Percentiles rank a stretch among this genome's conserved stretches.
phyloP scores from a whole-genome alignment of 2,113 vertebrate species.

The Numenius arquata region DNA sequence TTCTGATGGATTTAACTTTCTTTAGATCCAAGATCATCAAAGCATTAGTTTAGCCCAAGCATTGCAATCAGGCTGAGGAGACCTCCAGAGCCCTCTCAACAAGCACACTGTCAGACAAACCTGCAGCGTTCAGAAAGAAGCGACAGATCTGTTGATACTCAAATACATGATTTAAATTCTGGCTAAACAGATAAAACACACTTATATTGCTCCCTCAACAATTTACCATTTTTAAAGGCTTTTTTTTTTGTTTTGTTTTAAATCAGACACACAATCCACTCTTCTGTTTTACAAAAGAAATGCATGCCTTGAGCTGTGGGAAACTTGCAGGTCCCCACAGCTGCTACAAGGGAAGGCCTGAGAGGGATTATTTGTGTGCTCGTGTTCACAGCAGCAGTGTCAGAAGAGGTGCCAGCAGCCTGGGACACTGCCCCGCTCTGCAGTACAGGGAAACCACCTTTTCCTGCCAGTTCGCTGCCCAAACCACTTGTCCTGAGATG shows the following conservation, averaged over 20 bases:
- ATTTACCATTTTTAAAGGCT: neutral
- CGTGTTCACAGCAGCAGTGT: fast-evolving
- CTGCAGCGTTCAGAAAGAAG: fast-evolving
- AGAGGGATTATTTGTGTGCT: fast-evolving
- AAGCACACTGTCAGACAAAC: neutral
- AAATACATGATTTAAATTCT: fast-evolving
- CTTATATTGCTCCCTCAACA: fast-evolving
- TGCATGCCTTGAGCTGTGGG: fast-evolving
- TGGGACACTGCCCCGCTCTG: no score
- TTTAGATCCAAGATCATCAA: neutral
- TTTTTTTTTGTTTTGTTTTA: neutral
- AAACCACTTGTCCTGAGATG: neutral
- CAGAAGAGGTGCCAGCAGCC: neutral
- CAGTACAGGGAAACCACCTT: neutral
- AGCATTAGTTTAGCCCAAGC: neutral
- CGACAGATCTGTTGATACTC: neutral
- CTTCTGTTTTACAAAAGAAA: fast-evolving
- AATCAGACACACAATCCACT: fast-evolving
- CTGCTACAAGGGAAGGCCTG: fast-evolving
- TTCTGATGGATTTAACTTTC: neutral
- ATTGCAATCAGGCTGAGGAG: neutral
- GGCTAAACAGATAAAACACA: neutral
- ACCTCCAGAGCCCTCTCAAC: neutral
- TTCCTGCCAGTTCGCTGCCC: neutral
- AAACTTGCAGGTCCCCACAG: fast-evolving